Evolutionary conservation across 2,888 invertebrate genomes (phyloP).

Genomic region (Brenthis daphne): DNA sequence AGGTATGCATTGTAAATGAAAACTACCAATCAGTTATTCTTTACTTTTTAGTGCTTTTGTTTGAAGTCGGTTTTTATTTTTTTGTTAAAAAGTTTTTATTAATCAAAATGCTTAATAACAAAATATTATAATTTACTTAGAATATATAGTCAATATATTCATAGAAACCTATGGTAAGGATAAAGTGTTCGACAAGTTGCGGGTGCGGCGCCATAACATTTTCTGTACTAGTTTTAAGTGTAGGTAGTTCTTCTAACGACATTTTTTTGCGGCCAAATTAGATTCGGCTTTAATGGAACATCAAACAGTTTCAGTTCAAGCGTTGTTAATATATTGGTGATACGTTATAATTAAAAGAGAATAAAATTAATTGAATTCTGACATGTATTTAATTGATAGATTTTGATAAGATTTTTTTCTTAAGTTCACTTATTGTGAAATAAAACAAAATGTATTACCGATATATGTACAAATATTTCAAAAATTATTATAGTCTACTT

Average conservation of each 20-base stretch:
- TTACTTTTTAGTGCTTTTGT: no score
- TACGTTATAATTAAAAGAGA: slow-evolving; percentile 10
- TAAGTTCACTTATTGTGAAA: no score
- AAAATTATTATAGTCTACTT: no score
- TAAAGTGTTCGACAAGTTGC: slow-evolving; percentile 15
- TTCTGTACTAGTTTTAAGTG: slow-evolving; percentile 43
- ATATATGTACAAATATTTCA: no score
- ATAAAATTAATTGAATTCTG: neutral
- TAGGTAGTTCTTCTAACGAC: slow-evolving; percentile 49
- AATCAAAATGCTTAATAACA: no score
- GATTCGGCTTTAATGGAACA: slow-evolving; percentile 47
- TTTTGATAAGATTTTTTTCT: no score
- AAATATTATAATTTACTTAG: neutral
- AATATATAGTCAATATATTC: neutral
- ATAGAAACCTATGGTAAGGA: neutral
- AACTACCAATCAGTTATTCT: no score
- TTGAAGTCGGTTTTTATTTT: no score
- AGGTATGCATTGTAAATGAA: no score
- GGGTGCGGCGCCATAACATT: slow-evolving; percentile 33
- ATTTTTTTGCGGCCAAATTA: slow-evolving; percentile 52
- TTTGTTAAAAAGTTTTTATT: no score
- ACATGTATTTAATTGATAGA: neutral
- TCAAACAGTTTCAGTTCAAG: slow-evolving; percentile 43
- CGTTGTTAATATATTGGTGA: neutral
- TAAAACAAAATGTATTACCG: no score